Percentiles rank a stretch among this genome's conserved stretches.
These are phyloP conservation scores for Pinctada fucata DNA, from an alignment of 2,888 invertebrate genomes.

Conservation along the genomic window DNA sequence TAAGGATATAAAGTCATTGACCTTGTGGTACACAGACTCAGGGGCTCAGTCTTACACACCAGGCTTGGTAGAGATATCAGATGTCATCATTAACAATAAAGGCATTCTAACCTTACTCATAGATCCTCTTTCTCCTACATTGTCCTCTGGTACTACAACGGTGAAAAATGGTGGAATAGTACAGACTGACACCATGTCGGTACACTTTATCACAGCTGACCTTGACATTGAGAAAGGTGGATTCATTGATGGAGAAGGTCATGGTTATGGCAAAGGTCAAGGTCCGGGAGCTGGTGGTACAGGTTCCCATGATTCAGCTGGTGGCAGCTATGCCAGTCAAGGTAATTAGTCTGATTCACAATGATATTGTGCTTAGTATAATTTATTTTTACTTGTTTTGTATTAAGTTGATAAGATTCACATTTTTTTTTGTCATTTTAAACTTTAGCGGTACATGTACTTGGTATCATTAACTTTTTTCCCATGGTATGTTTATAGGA, in stretches of 20 bases:
- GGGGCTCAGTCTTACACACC: slow-evolving; percentile 33
- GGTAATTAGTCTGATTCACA: slow-evolving; percentile 42
- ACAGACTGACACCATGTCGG: slow-evolving; percentile 32
- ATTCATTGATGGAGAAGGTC: slow-evolving; percentile 51
- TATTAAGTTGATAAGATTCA: too few species aligned
- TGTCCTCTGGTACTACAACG: slow-evolving; percentile 43
- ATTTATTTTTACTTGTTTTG: too few species aligned
- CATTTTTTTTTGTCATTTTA: not conserved
- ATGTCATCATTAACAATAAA: slow-evolving; percentile 53
- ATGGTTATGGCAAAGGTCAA: slow-evolving; percentile 44
- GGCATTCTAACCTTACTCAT: slow-evolving; percentile 52
- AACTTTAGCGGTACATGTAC: not conserved
- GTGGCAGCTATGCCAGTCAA: slow-evolving; percentile 57
- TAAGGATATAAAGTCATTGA: slow-evolving; percentile 16
- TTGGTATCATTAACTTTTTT: not conserved
- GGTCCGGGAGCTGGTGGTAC: slow-evolving; percentile 54
- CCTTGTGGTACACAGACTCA: slow-evolving; percentile 42
- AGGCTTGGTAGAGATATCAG: slow-evolving; percentile 47
- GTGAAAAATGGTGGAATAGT: slow-evolving; percentile 58
- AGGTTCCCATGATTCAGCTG: slow-evolving; percentile 44
- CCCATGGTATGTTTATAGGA: too few species aligned
- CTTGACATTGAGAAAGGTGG: slow-evolving; percentile 55
- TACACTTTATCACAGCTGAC: slow-evolving; percentile 39
- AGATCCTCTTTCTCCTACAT: slow-evolving; percentile 43
- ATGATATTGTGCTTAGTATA: too few species aligned